Evolutionary conservation across 2,797 vertebrate genomes (phyloP), one percentile per base, ranked within the genome.

Genomic region (Sitta carolinensis): DNA sequence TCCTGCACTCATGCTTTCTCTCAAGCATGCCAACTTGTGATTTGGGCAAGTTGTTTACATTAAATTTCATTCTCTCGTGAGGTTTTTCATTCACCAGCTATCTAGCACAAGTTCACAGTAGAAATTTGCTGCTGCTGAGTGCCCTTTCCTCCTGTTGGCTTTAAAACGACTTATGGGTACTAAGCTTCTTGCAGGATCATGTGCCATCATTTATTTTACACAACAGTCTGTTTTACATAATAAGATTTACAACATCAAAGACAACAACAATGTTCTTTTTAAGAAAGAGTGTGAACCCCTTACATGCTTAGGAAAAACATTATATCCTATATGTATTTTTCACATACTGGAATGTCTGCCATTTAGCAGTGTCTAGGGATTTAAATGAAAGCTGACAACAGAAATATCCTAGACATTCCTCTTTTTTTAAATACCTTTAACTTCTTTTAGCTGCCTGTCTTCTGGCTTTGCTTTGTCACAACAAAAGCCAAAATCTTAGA

Each of bases 201-300:
- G 64, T 75, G 86, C 85, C 86, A 64, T 86, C 80, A 64, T 95
- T 93, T 94, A 91, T 94, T 97, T 94, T 93, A 72, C 74, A 93
- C 85, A 86, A 82, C 68, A 55, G 63, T 67, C 67, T 94, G 89
- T 89, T 96, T 93, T 96, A 87, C 61, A 70, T 96, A 93, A 96
- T 84, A 84, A 89, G 95, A 95, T 95, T 94, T 94, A 74, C 80
- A 89, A 84, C 87, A 96, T 97, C 89, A 95, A 96, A 97, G 95
- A 91, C 51, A 29, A 59, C 77, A 84, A 79, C 74, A 86, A 84
- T 90, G 67, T 76, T 94, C 72, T 85, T 95, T 94, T 90, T 89
- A 77, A 87, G 69, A 93, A 81, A 89, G 50, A 61, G 72, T 74
- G 32, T 82, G 83, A 96, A 84, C 87, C 77, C 80, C 77, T 94